These are phyloP conservation scores for Drosophila lacicola DNA, from an alignment of 2,888 invertebrate genomes.

Conservation along the genomic window DNA sequence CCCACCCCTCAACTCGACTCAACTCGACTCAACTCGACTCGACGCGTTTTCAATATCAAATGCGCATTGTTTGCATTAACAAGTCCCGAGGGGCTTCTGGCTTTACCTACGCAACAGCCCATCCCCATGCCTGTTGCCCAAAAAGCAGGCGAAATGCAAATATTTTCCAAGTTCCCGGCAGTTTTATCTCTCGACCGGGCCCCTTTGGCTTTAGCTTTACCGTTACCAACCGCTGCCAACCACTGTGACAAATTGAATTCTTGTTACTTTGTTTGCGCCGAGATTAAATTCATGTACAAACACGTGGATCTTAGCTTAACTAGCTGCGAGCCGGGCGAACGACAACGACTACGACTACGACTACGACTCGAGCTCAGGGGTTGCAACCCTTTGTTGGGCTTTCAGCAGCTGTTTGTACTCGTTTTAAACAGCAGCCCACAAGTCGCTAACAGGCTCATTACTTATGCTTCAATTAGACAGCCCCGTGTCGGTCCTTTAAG, in stretches of 20 bases:
- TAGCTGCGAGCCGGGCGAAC: slow-evolving; percentile 28
- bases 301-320: slow-evolving; percentile 69
- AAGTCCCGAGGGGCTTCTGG: slow-evolving; percentile 74
- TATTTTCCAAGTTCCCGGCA: slow-evolving; percentile 52
- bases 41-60: slow-evolving; percentile 68
- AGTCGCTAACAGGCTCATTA: slow-evolving; percentile 52
- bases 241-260: slow-evolving; percentile 83
- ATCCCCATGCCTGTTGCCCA: not conserved
- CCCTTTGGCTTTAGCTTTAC: slow-evolving; percentile 15
- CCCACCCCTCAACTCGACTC: not conserved
- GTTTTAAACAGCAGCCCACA: slow-evolving; percentile 6
- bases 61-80: slow-evolving; percentile 82
- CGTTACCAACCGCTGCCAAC: slow-evolving; percentile 47
- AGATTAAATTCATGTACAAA: slow-evolving; percentile 73
- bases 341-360: not conserved
- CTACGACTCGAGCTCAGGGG: not conserved
- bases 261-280: slow-evolving; percentile 77
- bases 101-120: slow-evolving; percentile 50
- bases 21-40: not conserved
- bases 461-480: slow-evolving; percentile 62
- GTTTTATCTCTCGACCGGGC: slow-evolving; percentile 47
- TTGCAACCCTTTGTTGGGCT: slow-evolving; percentile 29
- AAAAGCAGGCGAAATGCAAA: slow-evolving; percentile 67
- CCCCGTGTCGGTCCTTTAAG: slow-evolving; percentile 28
- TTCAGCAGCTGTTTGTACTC: slow-evolving; percentile 18